A percentile compares a stretch with the other conserved stretches of the same genome.
Evolutionary conservation across 1,140 invertebrate species (phyloP).

Genomic region (Lepidurus apus): DNA sequence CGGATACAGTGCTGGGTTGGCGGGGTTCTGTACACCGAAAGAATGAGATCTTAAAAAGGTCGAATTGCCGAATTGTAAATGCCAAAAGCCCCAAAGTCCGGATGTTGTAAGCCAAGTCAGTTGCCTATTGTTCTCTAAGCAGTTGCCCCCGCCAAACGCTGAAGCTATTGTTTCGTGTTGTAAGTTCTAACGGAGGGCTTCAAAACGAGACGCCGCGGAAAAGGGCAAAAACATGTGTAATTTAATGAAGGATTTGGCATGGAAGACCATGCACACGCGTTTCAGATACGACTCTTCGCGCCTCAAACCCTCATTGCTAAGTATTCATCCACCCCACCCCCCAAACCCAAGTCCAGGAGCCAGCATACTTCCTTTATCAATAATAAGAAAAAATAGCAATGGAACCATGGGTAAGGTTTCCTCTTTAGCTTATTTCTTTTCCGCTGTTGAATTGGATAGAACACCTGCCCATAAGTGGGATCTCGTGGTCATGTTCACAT

Average conservation of each 20-base stretch:
- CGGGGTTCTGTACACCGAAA: background rate
- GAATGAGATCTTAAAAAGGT: background rate
- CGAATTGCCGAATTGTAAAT: background rate
- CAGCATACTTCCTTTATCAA: background rate
- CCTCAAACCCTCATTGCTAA: background rate
- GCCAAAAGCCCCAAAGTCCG: conserved; percentile 13
- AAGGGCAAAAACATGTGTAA: background rate
- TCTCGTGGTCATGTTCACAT: background rate
- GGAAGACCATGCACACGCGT: background rate
- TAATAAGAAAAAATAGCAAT: background rate
- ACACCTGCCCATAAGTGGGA: background rate
- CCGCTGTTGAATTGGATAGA: background rate
- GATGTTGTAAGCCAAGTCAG: conserved; percentile 13
- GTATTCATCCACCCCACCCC: background rate
- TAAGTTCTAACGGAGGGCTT: background rate
- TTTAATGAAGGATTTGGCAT: conserved; percentile 9
- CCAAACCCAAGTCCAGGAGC: too few relatives aligned
- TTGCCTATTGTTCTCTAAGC: background rate
- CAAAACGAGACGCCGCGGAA: background rate
- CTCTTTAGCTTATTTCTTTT: background rate
- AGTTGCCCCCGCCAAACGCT: background rate
- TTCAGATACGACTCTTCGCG: background rate
- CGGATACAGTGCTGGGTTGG: too few relatives aligned
- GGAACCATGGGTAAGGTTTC: background rate
- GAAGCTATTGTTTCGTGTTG: background rate